phyloP scores from a whole-genome alignment of 2,113 vertebrate genomes.

The Prochilodus magdalenae region DNA sequence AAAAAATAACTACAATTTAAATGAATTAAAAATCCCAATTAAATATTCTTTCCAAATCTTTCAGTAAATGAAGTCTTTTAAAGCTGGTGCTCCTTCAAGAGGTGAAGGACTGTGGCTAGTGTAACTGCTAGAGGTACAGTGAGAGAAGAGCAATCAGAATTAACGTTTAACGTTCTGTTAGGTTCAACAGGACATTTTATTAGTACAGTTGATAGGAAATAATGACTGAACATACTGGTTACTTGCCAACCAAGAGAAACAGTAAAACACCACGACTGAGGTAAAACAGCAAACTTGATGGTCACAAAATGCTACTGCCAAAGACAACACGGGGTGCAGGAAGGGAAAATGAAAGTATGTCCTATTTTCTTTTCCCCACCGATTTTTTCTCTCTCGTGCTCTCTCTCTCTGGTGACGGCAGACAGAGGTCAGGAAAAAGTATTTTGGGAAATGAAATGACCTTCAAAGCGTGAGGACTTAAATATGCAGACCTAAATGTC shows the following conservation, averaged over 20 bases:
- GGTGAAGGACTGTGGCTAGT: not conserved
- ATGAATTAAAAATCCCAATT: too few relatives aligned
- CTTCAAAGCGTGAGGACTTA: constrained; percentile 22
- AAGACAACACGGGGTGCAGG: constrained; percentile 43
- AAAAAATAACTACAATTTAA: too few relatives aligned
- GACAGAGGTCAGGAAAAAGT: constrained; percentile 47
- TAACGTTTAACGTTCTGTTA: too few relatives aligned
- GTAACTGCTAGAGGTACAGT: not conserved
- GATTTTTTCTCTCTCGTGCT: constrained; percentile 15
- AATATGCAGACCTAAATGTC: not conserved
- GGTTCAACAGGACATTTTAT: too few relatives aligned
- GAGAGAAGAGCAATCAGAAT: too few relatives aligned
- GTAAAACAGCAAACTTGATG: constrained; percentile 29
- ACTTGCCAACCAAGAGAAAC: not conserved
- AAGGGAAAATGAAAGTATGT: constrained; percentile 20
- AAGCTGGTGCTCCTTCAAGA: too few relatives aligned
- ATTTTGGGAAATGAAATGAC: constrained; percentile 35
- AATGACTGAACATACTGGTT: not conserved
- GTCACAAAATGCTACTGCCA: constrained; percentile 34
- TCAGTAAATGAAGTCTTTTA: too few relatives aligned
- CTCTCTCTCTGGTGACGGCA: constrained; percentile 46
- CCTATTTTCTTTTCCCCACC: constrained; percentile 45
- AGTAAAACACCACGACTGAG: constrained; percentile 23
- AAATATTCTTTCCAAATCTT: too few relatives aligned
- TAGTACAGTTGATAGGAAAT: too few relatives aligned